Conservation (phyloP, 2,113 vertebrate genomes). For the Acrocephalus kingi region DNA sequence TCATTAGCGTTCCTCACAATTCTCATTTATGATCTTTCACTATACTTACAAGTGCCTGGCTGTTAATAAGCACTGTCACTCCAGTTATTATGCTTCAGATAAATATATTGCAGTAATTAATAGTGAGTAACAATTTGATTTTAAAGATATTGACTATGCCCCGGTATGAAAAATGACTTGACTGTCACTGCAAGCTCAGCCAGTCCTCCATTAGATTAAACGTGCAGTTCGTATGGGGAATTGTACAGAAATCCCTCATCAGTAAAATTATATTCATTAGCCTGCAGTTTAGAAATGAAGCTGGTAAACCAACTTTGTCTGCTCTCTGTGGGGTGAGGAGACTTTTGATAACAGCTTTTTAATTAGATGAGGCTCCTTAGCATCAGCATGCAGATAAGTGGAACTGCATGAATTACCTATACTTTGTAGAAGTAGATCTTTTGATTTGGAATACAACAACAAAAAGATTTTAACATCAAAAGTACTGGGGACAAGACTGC, state of each 20-base stretch:
- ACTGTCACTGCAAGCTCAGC: not conserved
- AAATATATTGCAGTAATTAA: slow-evolving; percentile 27
- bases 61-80: slow-evolving; percentile 26
- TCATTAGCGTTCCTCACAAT: not conserved
- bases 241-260: slow-evolving; percentile 29
- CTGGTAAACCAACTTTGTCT: slow-evolving; percentile 49
- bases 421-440: slow-evolving; percentile 3
- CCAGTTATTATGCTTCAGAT: not conserved
- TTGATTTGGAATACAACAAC: slow-evolving; percentile 3
- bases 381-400: slow-evolving; percentile 9
- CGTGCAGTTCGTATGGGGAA: not conserved
- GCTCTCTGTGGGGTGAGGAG: slow-evolving; percentile 14
- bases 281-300: not conserved
- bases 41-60: not conserved
- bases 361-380: slow-evolving; percentile 28
- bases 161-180: not conserved
- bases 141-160: not conserved
- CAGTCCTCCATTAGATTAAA: not conserved
- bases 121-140: slow-evolving; percentile 21
- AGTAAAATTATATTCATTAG: slow-evolving; percentile 53
- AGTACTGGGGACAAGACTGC: not conserved
- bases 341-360: slow-evolving; percentile 44
- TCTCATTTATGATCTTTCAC: not conserved
- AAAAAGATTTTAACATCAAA: slow-evolving; percentile 30
- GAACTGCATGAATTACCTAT: not conserved